A percentile compares a stretch with the other conserved stretches of the same genome.
These are phyloP conservation scores for Geotrupes spiniger DNA, from an alignment of 2,888 invertebrate species.

Conservation along the genomic window DNA sequence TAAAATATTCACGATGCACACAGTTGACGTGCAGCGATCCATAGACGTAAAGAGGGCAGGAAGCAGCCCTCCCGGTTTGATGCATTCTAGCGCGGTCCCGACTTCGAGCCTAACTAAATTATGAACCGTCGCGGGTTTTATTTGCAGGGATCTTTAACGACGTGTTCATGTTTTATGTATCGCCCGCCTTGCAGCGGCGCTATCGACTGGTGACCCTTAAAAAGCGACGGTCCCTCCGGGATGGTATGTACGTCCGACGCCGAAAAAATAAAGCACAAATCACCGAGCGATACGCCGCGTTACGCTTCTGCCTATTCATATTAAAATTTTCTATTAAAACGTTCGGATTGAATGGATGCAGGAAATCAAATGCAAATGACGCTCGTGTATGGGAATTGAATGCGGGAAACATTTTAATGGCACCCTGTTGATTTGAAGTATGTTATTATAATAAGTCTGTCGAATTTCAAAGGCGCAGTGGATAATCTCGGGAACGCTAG, in stretches of 20 bases:
- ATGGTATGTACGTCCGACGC: slow-evolving; percentile 13
- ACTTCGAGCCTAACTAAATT: slow-evolving; percentile 34
- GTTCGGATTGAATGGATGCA: too few relatives aligned
- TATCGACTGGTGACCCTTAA: slow-evolving; percentile 26
- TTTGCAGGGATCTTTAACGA: slow-evolving; percentile 38
- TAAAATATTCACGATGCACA: slow-evolving; percentile 4
- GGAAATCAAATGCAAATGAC: too few relatives aligned
- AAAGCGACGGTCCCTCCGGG: slow-evolving; percentile 27
- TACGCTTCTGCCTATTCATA: too few relatives aligned
- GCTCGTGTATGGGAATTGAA: too few relatives aligned
- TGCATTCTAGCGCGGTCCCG: slow-evolving; percentile 6
- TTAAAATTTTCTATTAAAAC: too few relatives aligned
- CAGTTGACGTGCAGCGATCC: not conserved
- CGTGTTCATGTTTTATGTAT: slow-evolving; percentile 40
- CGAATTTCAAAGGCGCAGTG: too few relatives aligned
- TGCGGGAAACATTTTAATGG: too few relatives aligned
- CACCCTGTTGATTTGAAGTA: too few relatives aligned
- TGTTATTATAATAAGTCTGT: too few relatives aligned
- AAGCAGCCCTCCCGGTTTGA: not conserved
- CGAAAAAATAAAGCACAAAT: not conserved
- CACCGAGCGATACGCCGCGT: too few relatives aligned
- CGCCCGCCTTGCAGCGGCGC: slow-evolving; percentile 17
- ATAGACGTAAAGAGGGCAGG: not conserved
- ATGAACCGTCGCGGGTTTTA: slow-evolving; percentile 33
- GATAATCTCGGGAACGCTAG: too few relatives aligned